Evolutionary conservation across 30 jellyfish, hydroid and myxozoan species (phyloP).

Genomic region (Rhopilema esculentum): DNA sequence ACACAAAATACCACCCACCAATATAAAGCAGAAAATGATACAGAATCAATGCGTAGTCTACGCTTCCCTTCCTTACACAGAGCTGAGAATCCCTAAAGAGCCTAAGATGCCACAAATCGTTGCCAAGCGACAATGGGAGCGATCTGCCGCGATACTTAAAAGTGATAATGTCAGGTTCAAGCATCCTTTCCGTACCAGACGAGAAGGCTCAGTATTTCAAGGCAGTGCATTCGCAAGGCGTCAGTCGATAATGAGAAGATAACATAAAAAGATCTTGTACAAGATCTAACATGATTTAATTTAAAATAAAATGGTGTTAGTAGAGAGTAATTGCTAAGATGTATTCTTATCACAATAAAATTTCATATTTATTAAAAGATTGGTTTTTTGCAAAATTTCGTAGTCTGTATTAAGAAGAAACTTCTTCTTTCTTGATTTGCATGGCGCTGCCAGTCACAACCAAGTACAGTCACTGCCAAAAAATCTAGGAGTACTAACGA

Average conservation of each 20-base stretch:
- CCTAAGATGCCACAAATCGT: constrained; percentile 70
- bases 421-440: no score
- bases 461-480: no score
- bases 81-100: constrained; percentile 67
- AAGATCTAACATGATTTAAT: no score
- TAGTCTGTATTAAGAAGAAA: no score
- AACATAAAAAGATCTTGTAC: no score
- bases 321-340: not conserved
- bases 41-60: constrained; percentile 91
- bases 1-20: constrained; percentile 76
- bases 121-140: constrained; percentile 52
- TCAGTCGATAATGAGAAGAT: constrained; percentile 26
- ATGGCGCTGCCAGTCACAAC: no score
- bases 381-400: no score
- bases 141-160: constrained; percentile 6
- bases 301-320: not conserved
- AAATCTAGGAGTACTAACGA: no score
- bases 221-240: constrained; percentile 36
- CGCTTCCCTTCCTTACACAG: constrained; percentile 82
- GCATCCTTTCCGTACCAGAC: constrained; percentile 10
- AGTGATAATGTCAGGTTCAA: not conserved
- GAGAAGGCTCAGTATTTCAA: constrained; percentile 33
- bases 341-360: no score
- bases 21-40: constrained; percentile 77
- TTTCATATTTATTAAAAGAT: no score